phyloP scores from a whole-genome alignment of 1,140 invertebrate species.

The Apolygus lucorum region DNA sequence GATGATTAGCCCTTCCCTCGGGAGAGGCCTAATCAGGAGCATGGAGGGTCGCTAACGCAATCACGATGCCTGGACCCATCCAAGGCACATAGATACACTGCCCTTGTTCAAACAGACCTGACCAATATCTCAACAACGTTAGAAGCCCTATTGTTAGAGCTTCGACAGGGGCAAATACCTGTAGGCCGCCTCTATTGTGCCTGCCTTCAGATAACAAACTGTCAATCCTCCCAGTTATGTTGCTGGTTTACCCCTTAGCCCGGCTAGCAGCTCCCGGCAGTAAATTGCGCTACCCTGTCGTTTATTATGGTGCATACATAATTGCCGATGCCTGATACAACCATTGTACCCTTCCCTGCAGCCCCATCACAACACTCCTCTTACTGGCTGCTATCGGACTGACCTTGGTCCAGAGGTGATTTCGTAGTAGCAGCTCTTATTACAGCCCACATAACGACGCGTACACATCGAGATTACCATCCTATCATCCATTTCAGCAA shows the following conservation, averaged over 20 bases:
- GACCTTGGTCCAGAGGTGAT: too few relatives aligned
- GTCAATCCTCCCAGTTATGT: slow-evolving; percentile 13
- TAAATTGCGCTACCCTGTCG: not conserved
- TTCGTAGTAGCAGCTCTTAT: too few relatives aligned
- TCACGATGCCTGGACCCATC: not conserved
- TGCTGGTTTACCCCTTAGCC: not conserved
- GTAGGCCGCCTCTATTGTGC: not conserved
- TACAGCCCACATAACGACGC: too few relatives aligned
- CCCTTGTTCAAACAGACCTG: slow-evolving; percentile 9
- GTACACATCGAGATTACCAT: too few relatives aligned
- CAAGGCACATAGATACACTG: slow-evolving; percentile 5
- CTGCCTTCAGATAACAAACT: slow-evolving; percentile 11
- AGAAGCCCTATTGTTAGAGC: slow-evolving; percentile 9
- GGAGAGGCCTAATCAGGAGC: slow-evolving; percentile 7
- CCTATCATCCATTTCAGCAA: too few relatives aligned
- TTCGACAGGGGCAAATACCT: slow-evolving; percentile 4
- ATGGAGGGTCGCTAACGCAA: not conserved
- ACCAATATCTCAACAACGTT: slow-evolving; percentile 15
- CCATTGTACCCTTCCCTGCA: slow-evolving; percentile 3
- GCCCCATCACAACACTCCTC: too few relatives aligned
- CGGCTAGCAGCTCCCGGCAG: not conserved
- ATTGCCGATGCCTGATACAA: slow-evolving; percentile 14
- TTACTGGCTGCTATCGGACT: too few relatives aligned
- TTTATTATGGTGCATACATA: slow-evolving; percentile 10
- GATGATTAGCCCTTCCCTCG: not conserved